Evolutionary conservation across 2,888 invertebrate genomes (phyloP), one percentile per base, ranked within the genome.

Genomic region (Stenchaetothrips biformis): DNA sequence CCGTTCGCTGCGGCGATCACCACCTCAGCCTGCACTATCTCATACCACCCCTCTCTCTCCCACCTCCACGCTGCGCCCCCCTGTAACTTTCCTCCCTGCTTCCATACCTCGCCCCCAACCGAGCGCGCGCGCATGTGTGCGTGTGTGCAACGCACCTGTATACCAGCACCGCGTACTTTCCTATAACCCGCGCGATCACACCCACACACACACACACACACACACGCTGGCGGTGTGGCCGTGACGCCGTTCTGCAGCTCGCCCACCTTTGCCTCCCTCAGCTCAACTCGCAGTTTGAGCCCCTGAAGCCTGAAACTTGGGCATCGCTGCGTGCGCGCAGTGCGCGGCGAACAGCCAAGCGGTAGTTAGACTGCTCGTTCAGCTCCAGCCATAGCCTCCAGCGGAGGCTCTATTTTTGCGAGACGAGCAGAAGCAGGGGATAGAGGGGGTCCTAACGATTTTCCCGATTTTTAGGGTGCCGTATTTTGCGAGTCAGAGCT

Each of bases 251-350:
- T 37, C 37, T 37, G 67, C 67, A 25, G 9, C 67, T 8, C 59
- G 13, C 25, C 25, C 53, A 9, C 53, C 53, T 16, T 21, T 25
- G 25, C 67, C 67, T n/a, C 67, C 7, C 67, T 11, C 21, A 1
- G 59, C 59, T 11, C 21, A 25, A 37, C 37, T 37, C 37, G 25
- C 67, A 74, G 67, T 74, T 74, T 74, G 67, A 74, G 67, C 21
- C 67, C 21, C 67, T 74, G 25, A 74, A 74, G 25, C 21, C 67
- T 74, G 25, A 74, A 74, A 74, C 67, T 74, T 74, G 67, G 67
- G 67, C 25, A 74, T 74, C 67, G 67, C 67, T 37, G 37, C 37
- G 37, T 37, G 37, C 37, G 21, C 11, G 8, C 59, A 13, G 59
- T 59, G 59, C 18, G 59, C 18, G 37, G 37, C 37, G 37, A 37